Percentiles rank a stretch among this genome's conserved stretches.
phyloP scores from a whole-genome alignment of 1,140 invertebrate species.

The Pseudomyrmex pallidus region DNA sequence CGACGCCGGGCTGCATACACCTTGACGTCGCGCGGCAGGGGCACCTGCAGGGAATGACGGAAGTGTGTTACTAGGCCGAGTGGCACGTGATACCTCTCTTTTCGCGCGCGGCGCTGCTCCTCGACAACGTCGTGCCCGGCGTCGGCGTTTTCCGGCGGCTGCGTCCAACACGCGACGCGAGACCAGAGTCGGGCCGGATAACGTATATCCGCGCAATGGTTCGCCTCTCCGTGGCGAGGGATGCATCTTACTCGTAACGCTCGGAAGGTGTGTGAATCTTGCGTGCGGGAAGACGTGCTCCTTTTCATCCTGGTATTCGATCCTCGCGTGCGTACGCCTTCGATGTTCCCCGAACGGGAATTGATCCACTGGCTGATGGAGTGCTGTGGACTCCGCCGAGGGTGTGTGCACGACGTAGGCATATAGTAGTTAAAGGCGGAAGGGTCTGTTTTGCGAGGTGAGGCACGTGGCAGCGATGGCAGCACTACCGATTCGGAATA shows the following conservation, averaged over 20 bases:
- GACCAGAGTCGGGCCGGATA: not conserved
- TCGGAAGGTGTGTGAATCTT: not conserved
- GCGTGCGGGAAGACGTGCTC: not conserved
- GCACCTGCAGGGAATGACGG: slow-evolving; percentile 71
- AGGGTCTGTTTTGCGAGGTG: slow-evolving; percentile 41
- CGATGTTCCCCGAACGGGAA: not conserved
- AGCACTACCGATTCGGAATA: not conserved
- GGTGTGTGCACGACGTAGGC: slow-evolving; percentile 30
- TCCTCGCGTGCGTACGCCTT: not conserved
- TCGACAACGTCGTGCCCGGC: slow-evolving; percentile 22
- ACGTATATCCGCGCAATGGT: slow-evolving; percentile 12
- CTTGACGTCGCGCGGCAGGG: slow-evolving; percentile 42
- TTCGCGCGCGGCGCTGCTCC: slow-evolving; percentile 30
- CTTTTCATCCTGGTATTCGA: not conserved
- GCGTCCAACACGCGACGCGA: not conserved
- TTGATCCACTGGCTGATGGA: slow-evolving; percentile 23
- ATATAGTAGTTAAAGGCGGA: not conserved
- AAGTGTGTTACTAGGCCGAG: slow-evolving; percentile 83
- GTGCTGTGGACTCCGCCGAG: slow-evolving; percentile 4
- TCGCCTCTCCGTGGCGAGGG: not conserved
- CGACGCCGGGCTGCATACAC: slow-evolving; percentile 63
- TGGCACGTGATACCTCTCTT: slow-evolving; percentile 78
- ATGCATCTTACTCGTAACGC: not conserved
- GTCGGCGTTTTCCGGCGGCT: not conserved
- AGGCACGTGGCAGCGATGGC: slow-evolving; percentile 63